phyloP scores from a whole-genome alignment of 2,113 vertebrate species.

The Periophthalmodon schlosseri region DNA sequence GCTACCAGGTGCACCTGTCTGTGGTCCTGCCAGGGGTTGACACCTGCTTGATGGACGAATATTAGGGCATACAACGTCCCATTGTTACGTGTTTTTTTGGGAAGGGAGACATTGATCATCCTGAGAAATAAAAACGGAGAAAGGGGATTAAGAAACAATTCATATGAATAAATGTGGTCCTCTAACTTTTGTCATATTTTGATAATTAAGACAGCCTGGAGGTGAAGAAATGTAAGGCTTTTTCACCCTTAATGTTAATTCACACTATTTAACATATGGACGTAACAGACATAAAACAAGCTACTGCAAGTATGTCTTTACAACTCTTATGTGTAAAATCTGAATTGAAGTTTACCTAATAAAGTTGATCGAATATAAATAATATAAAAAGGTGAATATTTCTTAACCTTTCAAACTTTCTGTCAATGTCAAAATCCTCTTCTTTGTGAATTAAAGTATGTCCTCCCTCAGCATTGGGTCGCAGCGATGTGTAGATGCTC shows the following conservation, averaged over 20 bases:
- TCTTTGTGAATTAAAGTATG: constrained; percentile 90
- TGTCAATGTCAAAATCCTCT: constrained; percentile 88
- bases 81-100: constrained; percentile 94
- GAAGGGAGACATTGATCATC: constrained; percentile 91
- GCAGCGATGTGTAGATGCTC: constrained; percentile 87
- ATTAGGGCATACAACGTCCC: constrained; percentile 91
- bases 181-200: not conserved
- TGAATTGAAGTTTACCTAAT: too few relatives aligned
- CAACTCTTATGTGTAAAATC: too few relatives aligned
- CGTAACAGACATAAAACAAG: not conserved
- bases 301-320: not conserved
- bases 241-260: too few relatives aligned
- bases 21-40: constrained; percentile 88
- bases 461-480: constrained; percentile 83
- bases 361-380: too few relatives aligned
- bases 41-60: constrained; percentile 90
- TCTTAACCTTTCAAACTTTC: constrained; percentile 89
- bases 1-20: constrained; percentile 90
- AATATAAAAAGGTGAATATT: not conserved
- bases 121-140: constrained; percentile 66
- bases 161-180: not conserved
- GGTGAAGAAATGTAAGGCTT: too few relatives aligned
- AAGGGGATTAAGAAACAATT: not conserved
- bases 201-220: too few relatives aligned
- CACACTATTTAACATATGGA: too few relatives aligned